These are phyloP conservation scores for Eucidaris tribuloides DNA, from an alignment of 35 echinoderm and acorn worm species.

Conservation along the genomic window DNA sequence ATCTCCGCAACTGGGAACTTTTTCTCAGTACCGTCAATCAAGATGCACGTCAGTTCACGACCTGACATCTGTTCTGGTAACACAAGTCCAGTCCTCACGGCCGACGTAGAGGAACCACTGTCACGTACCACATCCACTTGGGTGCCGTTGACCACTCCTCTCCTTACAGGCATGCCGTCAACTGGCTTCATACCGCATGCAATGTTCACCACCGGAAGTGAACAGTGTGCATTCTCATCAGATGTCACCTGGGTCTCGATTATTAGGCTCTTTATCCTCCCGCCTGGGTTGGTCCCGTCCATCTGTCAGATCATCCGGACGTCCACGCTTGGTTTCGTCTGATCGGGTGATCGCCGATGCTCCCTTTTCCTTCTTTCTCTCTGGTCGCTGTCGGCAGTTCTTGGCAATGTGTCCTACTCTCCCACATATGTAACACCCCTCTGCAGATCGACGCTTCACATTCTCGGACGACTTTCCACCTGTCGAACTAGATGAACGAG, in stretches of 20 bases:
- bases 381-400: not conserved
- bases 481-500: not conserved
- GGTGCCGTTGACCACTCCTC: not conserved
- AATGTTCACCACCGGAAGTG: slow-evolving; percentile 16
- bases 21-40: slow-evolving; percentile 44
- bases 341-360: not conserved
- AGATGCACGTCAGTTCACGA: slow-evolving; percentile 6
- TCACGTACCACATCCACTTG: slow-evolving; percentile 30
- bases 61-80: slow-evolving; percentile 7
- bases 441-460: not conserved
- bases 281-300: not conserved
- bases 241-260: not conserved
- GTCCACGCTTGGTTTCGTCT: not conserved
- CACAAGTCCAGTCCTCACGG: slow-evolving; percentile 25
- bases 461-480: not conserved
- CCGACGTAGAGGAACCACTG: slow-evolving; percentile 45
- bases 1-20: slow-evolving; percentile 21
- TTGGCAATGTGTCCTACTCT: slow-evolving; percentile 17
- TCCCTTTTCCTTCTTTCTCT: not conserved
- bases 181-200: not conserved
- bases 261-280: not conserved
- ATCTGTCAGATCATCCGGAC: not conserved
- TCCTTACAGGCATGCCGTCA: not conserved
- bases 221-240: not conserved
- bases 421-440: slow-evolving; percentile 43